Evolutionary conservation across 2,113 vertebrate species (phyloP).

Genomic region (Geococcyx californianus): DNA sequence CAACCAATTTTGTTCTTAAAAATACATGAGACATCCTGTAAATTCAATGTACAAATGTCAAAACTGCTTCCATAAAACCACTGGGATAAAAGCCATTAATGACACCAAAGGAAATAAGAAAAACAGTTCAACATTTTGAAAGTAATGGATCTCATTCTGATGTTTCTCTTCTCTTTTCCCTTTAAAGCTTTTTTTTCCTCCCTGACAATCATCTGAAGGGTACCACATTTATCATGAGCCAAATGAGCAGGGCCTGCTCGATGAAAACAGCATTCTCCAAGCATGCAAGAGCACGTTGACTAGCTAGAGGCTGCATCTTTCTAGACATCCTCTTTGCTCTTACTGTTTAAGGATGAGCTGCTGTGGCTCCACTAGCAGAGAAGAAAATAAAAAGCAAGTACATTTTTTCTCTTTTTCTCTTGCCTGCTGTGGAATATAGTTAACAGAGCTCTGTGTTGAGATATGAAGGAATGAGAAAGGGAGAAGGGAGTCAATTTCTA

Average conservation of each 20-base stretch:
- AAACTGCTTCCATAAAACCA: neutral
- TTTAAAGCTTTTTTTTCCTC: neutral
- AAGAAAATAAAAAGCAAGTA: too few species aligned
- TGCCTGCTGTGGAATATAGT: neutral
- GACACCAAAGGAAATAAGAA: neutral
- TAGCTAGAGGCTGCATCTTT: neutral
- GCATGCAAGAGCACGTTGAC: neutral
- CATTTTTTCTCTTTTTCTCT: neutral
- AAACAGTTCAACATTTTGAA: neutral
- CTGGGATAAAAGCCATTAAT: neutral
- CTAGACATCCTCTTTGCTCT: neutral
- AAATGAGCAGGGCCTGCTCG: rapidly evolving
- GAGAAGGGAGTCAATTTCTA: neutral
- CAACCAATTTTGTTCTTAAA: neutral
- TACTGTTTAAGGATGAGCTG: neutral
- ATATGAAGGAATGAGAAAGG: neutral
- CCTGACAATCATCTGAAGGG: neutral
- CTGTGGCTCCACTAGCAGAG: neutral
- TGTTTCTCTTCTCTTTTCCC: neutral
- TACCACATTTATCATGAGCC: neutral
- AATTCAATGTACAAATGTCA: neutral
- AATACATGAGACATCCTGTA: neutral
- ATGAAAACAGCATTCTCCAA: neutral
- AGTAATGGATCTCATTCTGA: neutral
- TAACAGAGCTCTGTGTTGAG: neutral